Conservation (phyloP, 2,888 invertebrate genomes). For the Ormyrus pomaceus region DNA sequence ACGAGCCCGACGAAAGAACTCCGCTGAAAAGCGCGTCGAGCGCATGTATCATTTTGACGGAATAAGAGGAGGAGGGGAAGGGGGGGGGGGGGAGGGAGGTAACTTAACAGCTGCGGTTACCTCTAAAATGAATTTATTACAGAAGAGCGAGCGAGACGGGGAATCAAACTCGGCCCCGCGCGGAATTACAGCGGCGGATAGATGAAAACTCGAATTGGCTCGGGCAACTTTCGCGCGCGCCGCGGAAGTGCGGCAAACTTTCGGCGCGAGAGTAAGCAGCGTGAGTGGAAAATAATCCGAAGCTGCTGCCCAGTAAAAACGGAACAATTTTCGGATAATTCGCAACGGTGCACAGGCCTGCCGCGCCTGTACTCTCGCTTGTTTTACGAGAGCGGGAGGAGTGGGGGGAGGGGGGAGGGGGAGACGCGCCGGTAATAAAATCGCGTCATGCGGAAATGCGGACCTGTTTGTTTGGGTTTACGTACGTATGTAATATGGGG, state of each 20-base stretch:
- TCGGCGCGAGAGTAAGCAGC: neutral
- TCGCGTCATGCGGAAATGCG: slow-evolving; percentile 27
- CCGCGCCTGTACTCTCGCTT: neutral
- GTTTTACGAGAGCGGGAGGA: slow-evolving; percentile 22
- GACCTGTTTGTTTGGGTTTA: slow-evolving; percentile 9
- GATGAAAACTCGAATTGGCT: slow-evolving; percentile 49
- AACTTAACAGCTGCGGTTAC: slow-evolving; percentile 15
- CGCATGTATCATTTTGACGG: slow-evolving; percentile 7
- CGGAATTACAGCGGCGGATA: slow-evolving; percentile 12
- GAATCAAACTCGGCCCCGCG: slow-evolving; percentile 42
- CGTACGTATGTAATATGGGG: slow-evolving; percentile 3
- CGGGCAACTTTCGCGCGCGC: slow-evolving; percentile 38
- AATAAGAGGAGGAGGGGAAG: neutral
- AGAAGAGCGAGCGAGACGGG: slow-evolving; percentile 9
- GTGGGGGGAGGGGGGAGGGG: neutral
- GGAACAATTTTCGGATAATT: slow-evolving; percentile 45
- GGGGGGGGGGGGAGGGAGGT: neutral
- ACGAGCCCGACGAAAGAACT: neutral
- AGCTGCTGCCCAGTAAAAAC: slow-evolving; percentile 34
- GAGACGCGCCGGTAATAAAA: slow-evolving; percentile 22
- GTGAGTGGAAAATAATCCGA: slow-evolving; percentile 36
- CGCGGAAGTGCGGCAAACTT: slow-evolving; percentile 38
- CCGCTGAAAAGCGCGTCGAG: neutral
- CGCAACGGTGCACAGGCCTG: neutral
- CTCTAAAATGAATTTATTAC: slow-evolving; percentile 49